These are phyloP conservation scores for Meteorus cinctellus DNA, from an alignment of 2,888 invertebrate species.

Conservation along the genomic window DNA sequence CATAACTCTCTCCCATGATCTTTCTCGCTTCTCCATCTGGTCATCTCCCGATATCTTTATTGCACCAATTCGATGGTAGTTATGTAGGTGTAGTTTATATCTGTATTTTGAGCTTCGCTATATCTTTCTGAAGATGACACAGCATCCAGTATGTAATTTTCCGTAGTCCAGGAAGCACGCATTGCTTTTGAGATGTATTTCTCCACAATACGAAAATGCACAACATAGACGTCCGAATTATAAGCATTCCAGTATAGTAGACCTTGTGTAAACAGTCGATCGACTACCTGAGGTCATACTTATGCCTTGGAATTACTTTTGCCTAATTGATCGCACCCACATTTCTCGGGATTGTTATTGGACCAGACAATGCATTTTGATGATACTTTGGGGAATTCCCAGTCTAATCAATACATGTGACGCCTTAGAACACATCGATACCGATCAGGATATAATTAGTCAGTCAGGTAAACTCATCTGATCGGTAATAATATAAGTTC, in stretches of 20 bases:
- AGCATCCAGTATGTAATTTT: no score
- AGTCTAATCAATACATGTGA: background rate
- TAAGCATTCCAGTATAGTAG: no score
- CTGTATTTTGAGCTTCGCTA: no score
- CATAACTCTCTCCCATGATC: background rate
- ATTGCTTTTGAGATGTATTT: no score
- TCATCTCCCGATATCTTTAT: constrained; percentile 14
- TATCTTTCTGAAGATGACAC: no score
- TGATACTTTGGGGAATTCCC: background rate
- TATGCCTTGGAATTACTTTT: background rate
- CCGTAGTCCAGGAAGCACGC: no score
- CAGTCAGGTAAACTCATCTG: background rate
- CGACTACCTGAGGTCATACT: background rate
- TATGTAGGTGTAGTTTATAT: no score
- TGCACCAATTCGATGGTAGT: constrained; percentile 23
- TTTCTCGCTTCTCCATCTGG: no score
- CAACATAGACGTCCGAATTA: no score
- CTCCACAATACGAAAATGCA: no score
- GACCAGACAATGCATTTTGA: background rate
- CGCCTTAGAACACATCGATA: background rate
- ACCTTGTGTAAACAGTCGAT: background rate
- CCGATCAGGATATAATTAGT: background rate
- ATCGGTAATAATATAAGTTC: background rate
- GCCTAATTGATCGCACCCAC: background rate
- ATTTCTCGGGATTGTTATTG: background rate